These are phyloP conservation scores for Serrognathus titanus DNA, from an alignment of 2,888 invertebrate species.

Conservation along the genomic window DNA sequence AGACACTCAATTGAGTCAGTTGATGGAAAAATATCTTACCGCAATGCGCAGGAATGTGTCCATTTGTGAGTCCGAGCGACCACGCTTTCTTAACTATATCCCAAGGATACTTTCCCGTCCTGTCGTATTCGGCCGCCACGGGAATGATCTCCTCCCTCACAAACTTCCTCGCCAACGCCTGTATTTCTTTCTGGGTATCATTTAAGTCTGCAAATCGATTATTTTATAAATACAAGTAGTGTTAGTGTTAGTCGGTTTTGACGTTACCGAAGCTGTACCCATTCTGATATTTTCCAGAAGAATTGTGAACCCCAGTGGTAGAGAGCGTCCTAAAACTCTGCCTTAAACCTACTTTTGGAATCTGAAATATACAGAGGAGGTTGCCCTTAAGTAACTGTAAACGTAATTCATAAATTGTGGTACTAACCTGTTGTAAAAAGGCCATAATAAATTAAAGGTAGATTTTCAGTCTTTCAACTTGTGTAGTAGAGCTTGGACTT, in stretches of 20 bases:
- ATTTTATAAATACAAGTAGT: conserved; percentile 69
- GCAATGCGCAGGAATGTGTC: conserved; percentile 75
- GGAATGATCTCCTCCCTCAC: conserved; percentile 90
- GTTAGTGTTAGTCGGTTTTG: conserved; percentile 41
- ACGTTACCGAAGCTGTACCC: conserved; percentile 26
- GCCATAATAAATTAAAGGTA: not conserved
- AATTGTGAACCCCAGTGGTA: not conserved
- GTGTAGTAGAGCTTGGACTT: too few species aligned
- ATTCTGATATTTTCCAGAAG: conserved; percentile 18
- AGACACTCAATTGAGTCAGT: too few species aligned
- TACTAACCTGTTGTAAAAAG: not conserved
- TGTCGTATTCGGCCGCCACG: conserved; percentile 84
- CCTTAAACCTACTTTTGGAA: not conserved
- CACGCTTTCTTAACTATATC: conserved; percentile 93
- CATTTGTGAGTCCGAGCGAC: conserved; percentile 82
- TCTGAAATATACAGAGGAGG: not conserved
- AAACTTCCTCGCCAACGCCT: conserved; percentile 84
- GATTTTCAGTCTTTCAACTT: too few species aligned
- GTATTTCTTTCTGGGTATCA: conserved; percentile 75
- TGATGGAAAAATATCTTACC: conserved; percentile 60
- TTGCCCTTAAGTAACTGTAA: not conserved
- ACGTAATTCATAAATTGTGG: not conserved
- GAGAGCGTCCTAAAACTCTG: not conserved
- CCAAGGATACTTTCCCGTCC: conserved; percentile 91
- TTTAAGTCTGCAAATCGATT: conserved; percentile 63